Evolutionary conservation across 2,113 vertebrate genomes (phyloP).

Genomic region (Dromaius novaehollandiae): DNA sequence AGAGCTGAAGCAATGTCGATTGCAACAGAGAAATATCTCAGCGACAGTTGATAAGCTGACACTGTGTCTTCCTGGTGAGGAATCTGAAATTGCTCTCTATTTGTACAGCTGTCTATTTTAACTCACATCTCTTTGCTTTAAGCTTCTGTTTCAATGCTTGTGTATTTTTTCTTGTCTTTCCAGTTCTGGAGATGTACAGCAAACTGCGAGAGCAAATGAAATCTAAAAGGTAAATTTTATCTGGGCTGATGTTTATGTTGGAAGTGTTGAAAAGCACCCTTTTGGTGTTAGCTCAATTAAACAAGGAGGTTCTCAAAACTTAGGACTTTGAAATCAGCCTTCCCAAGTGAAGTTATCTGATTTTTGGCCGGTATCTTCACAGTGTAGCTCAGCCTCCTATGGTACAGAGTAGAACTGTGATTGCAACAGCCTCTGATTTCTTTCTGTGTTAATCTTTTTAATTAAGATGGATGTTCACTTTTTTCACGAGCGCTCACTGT

Average conservation of each 20-base stretch:
- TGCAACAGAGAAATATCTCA: constrained; percentile 97
- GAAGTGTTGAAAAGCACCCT: rapidly evolving
- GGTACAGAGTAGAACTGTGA: rapidly evolving
- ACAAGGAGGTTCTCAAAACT: neutral
- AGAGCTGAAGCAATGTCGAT: constrained; percentile 89
- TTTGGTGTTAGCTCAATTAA: neutral
- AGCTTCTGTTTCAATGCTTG: constrained; percentile 8
- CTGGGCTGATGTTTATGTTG: rapidly evolving
- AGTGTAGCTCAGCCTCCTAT: neutral
- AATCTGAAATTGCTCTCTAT: neutral
- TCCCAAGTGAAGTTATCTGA: neutral
- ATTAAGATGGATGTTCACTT: neutral
- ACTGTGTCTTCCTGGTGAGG: constrained; percentile 92
- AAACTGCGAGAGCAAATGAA: constrained; percentile 95
- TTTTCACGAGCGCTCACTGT: neutral
- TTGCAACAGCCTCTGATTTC: neutral
- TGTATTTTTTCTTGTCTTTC: constrained; percentile 35
- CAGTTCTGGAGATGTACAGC: constrained; percentile 98
- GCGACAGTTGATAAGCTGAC: constrained; percentile 93
- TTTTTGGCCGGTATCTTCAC: neutral
- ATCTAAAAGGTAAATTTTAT: constrained; percentile 85
- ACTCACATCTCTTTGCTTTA: neutral
- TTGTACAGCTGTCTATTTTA: neutral
- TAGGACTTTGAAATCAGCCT: neutral
- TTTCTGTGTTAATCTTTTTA: neutral